phyloP scores from a whole-genome alignment of 2,113 vertebrate species.

The human (Homo sapiens) region DNA sequence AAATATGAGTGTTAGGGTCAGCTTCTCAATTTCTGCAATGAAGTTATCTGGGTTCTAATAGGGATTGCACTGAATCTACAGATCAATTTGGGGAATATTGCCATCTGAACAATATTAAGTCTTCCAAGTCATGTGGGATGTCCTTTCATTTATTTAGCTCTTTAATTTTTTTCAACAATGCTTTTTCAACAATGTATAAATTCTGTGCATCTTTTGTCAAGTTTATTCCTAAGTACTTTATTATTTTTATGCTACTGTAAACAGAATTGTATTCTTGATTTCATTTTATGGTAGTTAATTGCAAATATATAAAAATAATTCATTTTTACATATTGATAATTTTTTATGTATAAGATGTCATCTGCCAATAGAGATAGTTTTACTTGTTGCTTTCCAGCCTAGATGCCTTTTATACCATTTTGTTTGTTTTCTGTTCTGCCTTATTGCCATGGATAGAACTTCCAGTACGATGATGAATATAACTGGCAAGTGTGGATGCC shows the following conservation, averaged over 20 bases:
- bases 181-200: not conserved
- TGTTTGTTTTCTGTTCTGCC: not conserved
- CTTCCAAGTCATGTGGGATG: not conserved
- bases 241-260: not conserved
- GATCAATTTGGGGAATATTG: not conserved
- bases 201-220: not conserved
- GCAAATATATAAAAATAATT: not conserved
- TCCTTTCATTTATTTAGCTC: not conserved
- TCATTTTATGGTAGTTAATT: not conserved
- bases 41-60: not conserved
- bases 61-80: not conserved
- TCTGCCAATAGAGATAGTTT: not conserved
- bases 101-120: constrained; percentile 6
- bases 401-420: not conserved
- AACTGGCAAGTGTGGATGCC: not conserved
- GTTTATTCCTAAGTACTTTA: not conserved
- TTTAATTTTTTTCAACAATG: not conserved
- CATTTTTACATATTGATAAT: not conserved
- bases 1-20: not conserved
- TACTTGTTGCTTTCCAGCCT: not conserved
- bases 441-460: not conserved
- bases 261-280: not conserved
- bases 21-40: not conserved
- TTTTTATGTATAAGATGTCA: not conserved
- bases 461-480: not conserved